These are phyloP conservation scores for Steinernema feltiae DNA, from an alignment of 1,140 invertebrate species.

Conservation along the genomic window DNA sequence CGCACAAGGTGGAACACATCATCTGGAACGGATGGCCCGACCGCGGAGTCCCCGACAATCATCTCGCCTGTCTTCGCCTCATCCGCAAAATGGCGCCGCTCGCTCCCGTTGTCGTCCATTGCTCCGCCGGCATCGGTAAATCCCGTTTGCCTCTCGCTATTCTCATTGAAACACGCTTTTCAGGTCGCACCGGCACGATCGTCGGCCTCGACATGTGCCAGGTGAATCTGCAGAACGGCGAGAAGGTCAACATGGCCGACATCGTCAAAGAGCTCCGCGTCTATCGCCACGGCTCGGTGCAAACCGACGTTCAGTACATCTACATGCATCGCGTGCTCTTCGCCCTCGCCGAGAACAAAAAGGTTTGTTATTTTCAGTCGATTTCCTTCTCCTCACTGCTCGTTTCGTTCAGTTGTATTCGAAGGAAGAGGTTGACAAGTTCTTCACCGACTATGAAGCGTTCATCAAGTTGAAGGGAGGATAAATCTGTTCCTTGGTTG, in stretches of 20 bases:
- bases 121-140: not conserved
- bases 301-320: constrained; percentile 26
- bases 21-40: constrained; percentile 7
- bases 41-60: not conserved
- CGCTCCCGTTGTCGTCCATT: not conserved
- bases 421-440: not conserved
- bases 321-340: constrained; percentile 34
- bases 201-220: not conserved
- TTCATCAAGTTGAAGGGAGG: constrained; percentile 1
- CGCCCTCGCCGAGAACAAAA: constrained; percentile 36
- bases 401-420: not conserved
- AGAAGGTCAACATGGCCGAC: constrained; percentile 15
- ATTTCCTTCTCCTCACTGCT: not conserved
- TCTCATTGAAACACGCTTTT: not conserved
- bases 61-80: not conserved
- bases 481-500: not conserved
- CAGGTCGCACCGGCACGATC: not conserved
- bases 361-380: not conserved
- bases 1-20: constrained; percentile 9
- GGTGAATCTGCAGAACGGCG: not conserved
- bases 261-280: constrained; percentile 19
- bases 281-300: constrained; percentile 15
- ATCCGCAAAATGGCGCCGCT: not conserved
- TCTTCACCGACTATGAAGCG: not conserved
- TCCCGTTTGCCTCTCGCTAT: not conserved